Evolutionary conservation across 2,113 vertebrate genomes (phyloP).

Genomic region (Canis aureus): DNA sequence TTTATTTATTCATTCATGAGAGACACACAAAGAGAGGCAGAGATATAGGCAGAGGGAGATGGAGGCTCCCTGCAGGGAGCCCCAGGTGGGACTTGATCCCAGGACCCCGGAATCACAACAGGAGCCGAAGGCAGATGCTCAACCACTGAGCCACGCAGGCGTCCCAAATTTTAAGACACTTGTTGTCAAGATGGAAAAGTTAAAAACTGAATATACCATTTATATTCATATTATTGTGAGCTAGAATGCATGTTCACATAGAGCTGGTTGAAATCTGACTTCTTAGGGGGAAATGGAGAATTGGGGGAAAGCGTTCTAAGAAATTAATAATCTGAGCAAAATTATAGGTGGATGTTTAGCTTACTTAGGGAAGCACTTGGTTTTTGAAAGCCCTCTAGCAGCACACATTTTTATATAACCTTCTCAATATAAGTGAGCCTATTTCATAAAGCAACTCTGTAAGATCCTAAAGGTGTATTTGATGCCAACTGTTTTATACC

Average conservation of each 20-base stretch:
- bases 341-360: not conserved
- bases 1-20: no score
- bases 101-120: no score
- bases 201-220: not conserved
- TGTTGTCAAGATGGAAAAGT: not conserved
- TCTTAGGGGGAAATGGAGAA: not conserved
- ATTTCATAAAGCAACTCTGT: conserved; percentile 12
- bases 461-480: not conserved
- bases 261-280: not conserved
- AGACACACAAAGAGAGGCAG: no score
- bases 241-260: not conserved
- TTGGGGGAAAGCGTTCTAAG: not conserved
- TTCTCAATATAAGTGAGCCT: not conserved
- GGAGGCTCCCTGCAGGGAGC: no score
- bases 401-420: conserved; percentile 1
- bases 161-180: not conserved
- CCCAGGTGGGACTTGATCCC: no score
- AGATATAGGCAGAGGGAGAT: no score
- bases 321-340: not conserved
- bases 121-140: no score
- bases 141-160: no score
- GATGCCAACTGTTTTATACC: not conserved
- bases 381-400: not conserved
- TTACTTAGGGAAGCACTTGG: not conserved
- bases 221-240: not conserved